Percentiles rank a stretch among this genome's conserved stretches.
These are phyloP conservation scores for Anarhynchus alexandrinus DNA, from an alignment of 2,113 vertebrate genomes.

Conservation along the genomic window DNA sequence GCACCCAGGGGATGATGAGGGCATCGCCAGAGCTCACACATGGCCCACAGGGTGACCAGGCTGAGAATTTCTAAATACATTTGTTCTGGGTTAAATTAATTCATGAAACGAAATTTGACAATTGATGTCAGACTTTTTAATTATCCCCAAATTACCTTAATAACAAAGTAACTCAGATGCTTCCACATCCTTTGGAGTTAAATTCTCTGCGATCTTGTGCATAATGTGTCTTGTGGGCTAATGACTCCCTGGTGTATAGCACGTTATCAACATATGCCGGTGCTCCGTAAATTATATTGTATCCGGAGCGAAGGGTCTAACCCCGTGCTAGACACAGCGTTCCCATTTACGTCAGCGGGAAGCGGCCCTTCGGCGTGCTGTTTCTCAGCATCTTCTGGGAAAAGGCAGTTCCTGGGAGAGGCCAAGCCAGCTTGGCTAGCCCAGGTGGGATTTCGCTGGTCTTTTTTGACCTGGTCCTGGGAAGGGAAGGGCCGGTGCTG, in stretches of 20 bases:
- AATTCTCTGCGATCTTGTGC: background rate
- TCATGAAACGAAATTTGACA: background rate
- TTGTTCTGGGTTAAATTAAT: background rate
- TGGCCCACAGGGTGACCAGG: background rate
- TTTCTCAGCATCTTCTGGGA: background rate
- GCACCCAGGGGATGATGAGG: background rate
- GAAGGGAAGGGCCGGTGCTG: background rate
- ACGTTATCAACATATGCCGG: background rate
- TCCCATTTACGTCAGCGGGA: background rate
- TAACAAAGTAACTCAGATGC: background rate
- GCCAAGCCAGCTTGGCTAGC: background rate
- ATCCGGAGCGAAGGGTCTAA: background rate
- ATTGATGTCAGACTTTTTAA: background rate
- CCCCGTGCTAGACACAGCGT: background rate
- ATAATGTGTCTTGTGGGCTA: background rate
- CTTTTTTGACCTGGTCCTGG: background rate
- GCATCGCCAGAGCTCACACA: background rate
- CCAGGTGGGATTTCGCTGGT: fast-evolving
- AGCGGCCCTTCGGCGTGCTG: background rate
- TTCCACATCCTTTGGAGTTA: background rate
- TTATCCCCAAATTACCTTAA: background rate
- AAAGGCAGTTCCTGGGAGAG: background rate
- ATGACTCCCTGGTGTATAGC: background rate
- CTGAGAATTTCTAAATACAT: background rate
- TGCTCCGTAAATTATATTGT: background rate